Percentiles rank a stretch among this genome's conserved stretches.
Conservation (phyloP, 1,140 invertebrate species). For the Drosophila sproati region DNA sequence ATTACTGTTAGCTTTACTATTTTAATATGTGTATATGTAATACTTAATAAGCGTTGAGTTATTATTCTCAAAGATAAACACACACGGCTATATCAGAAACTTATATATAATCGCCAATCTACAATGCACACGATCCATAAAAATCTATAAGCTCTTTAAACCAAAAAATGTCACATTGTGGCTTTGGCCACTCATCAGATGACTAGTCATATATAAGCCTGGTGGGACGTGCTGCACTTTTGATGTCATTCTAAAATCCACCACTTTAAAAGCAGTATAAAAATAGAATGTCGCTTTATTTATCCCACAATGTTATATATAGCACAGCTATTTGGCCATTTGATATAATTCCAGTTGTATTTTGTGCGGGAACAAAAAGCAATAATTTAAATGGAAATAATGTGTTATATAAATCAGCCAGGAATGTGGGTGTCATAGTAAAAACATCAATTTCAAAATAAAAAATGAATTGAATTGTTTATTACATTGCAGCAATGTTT, state of each 20-base stretch:
- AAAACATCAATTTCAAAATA: slow-evolving; percentile 55
- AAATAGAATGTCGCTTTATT: slow-evolving; percentile 42
- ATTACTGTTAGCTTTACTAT: too few species aligned
- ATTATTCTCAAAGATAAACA: too few species aligned
- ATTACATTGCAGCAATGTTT: slow-evolving; percentile 57
- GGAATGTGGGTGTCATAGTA: not conserved
- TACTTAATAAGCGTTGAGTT: too few species aligned
- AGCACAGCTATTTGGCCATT: slow-evolving; percentile 28
- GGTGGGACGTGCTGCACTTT: slow-evolving; percentile 10
- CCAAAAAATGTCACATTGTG: not conserved
- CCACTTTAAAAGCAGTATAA: slow-evolving; percentile 33
- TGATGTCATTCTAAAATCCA: slow-evolving; percentile 18
- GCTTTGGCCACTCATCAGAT: slow-evolving; percentile 14
- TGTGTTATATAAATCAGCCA: not conserved
- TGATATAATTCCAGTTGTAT: slow-evolving; percentile 44
- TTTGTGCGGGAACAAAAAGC: not conserved
- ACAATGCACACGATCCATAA: not conserved
- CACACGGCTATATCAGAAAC: not conserved
- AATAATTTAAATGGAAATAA: slow-evolving; percentile 8
- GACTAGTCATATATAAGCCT: slow-evolving; percentile 16
- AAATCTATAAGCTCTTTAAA: not conserved
- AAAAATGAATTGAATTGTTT: slow-evolving; percentile 72
- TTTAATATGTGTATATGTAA: too few species aligned
- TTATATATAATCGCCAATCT: not conserved
- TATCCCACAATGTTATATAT: slow-evolving; percentile 3